Evolutionary conservation across 92 coral and sea anemone species (phyloP), one percentile per base, ranked within the genome.

Genomic region (Muricea muricata): DNA sequence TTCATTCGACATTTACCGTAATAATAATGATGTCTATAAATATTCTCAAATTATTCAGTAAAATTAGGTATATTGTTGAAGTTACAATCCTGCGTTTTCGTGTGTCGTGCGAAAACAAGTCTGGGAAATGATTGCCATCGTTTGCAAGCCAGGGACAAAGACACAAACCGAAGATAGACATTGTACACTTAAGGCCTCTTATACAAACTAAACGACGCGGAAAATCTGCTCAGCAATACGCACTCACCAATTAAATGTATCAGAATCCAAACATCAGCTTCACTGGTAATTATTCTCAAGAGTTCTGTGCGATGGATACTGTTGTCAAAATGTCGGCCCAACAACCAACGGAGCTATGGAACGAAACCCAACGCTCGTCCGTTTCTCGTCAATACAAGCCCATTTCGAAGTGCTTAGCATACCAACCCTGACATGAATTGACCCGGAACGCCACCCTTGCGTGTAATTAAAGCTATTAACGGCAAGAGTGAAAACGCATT

Each of bases 391-490:
- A 75, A 75, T 46, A 75, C 41, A 78, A 35, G 32, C 32, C 29
- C 31, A 6, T 13, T 31, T 35, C 24, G 13, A 33, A 78, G 70
- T 78, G 83, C 83, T 78, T 78, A 78, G 65, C 83, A 78, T 78
- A 52, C 83, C 83, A 56, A 17, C 33, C 14, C 57, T 78, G 83
- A 78, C 83, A 56, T 41, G 34, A 78, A 78, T 28, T 78, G 83
- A 78, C 83, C 83, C 83, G 83, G 56, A 78, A 78, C 83, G 83
- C 56, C 83, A 56, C 83, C 83, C 71, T 58, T 35, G 17, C 18
- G 13, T 41, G 21, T 28, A 56, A 78, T 78, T 55, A 58, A 13
- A 11, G 70, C 83, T 30, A 75, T 75, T 47, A 75, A 20, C 56
- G 32, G 25, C 37, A 13, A 75, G 80, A 41, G 65, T 34, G 65